These are phyloP conservation scores for Centropus unirufus DNA, from an alignment of 2,113 vertebrate genomes.

Conservation along the genomic window DNA sequence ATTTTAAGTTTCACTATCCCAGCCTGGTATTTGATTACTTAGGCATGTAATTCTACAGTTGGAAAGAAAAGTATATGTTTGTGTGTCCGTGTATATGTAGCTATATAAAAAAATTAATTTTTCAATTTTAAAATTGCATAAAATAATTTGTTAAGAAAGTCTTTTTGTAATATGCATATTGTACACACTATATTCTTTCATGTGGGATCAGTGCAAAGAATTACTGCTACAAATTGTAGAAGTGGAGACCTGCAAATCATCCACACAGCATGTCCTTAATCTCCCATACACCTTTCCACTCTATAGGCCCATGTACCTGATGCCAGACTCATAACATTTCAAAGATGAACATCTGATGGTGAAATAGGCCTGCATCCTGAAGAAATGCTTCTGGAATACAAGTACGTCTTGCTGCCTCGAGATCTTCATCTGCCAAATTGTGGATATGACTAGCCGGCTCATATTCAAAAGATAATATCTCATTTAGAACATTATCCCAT, in stretches of 20 bases:
- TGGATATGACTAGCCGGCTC: not conserved
- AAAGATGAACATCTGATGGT: not conserved
- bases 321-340: not conserved
- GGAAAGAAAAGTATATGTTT: not conserved
- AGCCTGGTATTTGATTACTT: not conserved
- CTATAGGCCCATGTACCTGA: fast-evolving
- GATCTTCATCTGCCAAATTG: not conserved
- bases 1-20: not conserved
- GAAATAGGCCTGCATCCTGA: not conserved
- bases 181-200: not conserved
- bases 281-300: too few relatives aligned
- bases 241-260: not conserved
- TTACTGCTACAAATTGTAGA: not conserved
- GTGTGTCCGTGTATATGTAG: not conserved
- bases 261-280: not conserved
- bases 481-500: not conserved
- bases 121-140: not conserved
- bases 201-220: not conserved
- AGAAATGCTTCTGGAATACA: not conserved
- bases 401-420: not conserved
- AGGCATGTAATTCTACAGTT: not conserved
- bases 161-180: not conserved
- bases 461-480: not conserved
- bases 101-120: not conserved
- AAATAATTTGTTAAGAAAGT: not conserved